Base-by-base conservation (phyloP, 2,797 vertebrate species). In the Zalophus californianus region DNA sequence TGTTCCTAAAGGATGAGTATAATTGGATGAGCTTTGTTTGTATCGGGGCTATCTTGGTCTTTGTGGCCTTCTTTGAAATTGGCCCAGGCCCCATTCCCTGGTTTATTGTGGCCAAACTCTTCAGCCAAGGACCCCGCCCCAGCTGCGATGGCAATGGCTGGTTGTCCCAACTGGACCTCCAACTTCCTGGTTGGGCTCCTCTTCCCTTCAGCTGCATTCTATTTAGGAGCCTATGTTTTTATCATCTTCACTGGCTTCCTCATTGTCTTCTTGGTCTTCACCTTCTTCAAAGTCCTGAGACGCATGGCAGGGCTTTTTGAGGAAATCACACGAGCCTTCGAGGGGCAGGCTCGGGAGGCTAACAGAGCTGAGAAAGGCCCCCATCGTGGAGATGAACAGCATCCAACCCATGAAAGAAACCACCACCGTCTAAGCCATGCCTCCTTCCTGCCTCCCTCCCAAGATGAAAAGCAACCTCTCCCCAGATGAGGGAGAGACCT, bases 1-100 rank as follows among this genome's bases (percentile, higher is more conserved):
- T 99, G 66, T 98, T 99, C 48, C 85, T 99, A 94, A 99, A 99
- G 98, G 98, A 38, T 99, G 98, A 98, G 98, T 91, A n/a, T 29
- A 2, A 4, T 0, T 97, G 98, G 94, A 97, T 99, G 92, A 99
- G 98, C 90, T 99, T 99, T 90, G 72, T 99, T 97, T 99, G 99
- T 83, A 99, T 99, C 6, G 97, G 98, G 66, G 99, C 99, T 1
- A 99, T 99, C 97, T 99, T 99, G 60, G 98, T 98, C 52, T 99
- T 99, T 54, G 99, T 99, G 93, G 99, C 99, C 88, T 99, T 99
- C 62, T 99, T 99, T 98, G 99, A 99, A 98, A 99, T 99, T 98
- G 99, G 99, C 12, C 99, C 99, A 1, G 99, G 99, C 52, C 99
- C 99, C 64, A 99, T 99, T 75, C 99, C 99, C 0, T 99, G 99